Base-by-base conservation (phyloP, 2,113 vertebrate species). In the Odontesthes bonariensis region DNA sequence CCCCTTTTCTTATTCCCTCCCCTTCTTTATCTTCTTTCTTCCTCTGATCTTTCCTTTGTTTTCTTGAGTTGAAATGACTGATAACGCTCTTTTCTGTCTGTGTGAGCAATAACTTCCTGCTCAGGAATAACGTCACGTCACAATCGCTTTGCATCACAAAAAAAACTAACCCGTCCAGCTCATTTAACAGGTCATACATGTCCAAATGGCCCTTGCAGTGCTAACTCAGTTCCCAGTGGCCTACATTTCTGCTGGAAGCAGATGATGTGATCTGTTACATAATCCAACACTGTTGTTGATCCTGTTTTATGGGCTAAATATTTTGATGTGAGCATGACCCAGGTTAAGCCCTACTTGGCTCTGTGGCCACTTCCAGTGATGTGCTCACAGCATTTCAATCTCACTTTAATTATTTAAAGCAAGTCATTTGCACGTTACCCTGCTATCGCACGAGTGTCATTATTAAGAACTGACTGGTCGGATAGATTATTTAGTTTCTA, bases 191-290 rank as follows among this genome's bases (percentile, higher is more conserved):
- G 22, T 68, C 23, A 22, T 38, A n/a, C 58, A 11, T 10, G 6
- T 51, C 73, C 22, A 32, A 35, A 33, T 0, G 54, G 52, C 42
- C 53, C 55, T 10, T 47, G n/a, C 68, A 13, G 40, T 27, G 22
- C 44, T 49, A 20, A 53, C 59, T 52, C 57, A 1, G 68, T 3
- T 5, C 32, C 62, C 71, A 23, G 32, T 64, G 68, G 49, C 78
- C 81, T 82, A 76, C 72, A 76, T 82, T 55, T 52, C 2, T 20
- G 0, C 51, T 73, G 72, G 55, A 69, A 75, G 59, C 79, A 79
- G 79, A 70, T 63, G 86, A 84, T 73, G 40, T 8, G 64, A 70
- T 74, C 23, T 27, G 19, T 85, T 82, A 77, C 47, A 14, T 85
- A 79, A 85, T 72, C 49, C 38, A 6, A 0, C 4, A 0, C 35